Evolutionary conservation across 2,797 vertebrate genomes (phyloP), one percentile per base, ranked within the genome.

Genomic region (Trematomus bernacchii): DNA sequence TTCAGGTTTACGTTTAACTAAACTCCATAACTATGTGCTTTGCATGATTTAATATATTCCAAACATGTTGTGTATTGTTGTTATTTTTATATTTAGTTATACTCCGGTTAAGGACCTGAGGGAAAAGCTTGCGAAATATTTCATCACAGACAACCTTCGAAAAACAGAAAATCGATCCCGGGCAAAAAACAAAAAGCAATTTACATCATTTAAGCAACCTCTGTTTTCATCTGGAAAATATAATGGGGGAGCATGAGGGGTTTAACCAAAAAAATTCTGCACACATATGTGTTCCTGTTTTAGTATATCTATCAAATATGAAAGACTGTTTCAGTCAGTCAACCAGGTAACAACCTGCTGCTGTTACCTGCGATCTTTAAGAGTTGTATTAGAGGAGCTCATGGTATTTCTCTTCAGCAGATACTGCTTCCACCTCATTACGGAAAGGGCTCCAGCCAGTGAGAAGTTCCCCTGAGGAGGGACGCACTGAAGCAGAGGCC

Each of bases 361-460:
- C 42, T 84, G 76, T 89, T 79, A 85, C 66, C 77, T 53, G 47
- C 66, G 55, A 74, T 78, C 21, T 76, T 73, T 66, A 16, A 43
- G 42, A 42, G 47, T 84, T 85, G 83, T 74, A 80, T 87, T 66
- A 62, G 44, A 80, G 42, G 21, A 72, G 72, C 82, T 77, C 7
- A n/a, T 33, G 23, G 48, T 54, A 72, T 83, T 82, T 80, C 55
- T 71, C 52, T 48, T 71, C 78, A 66, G 51, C 71, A 87, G 85
- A 86, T 74, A 65, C 85, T 69, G 71, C 72, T 76, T 67, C 63
- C 71, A 80, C 66, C 82, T 92, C 84, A 92, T 93, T 92, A 90
- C 64, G 86, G 85, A 51, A 63, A 73, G 74, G 59, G 73, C 70
- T 89, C 60, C 59, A 87, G 80, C 68, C 74, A 77, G 62, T 72